Evolutionary conservation across 2,888 invertebrate genomes (phyloP).

Genomic region (Hirtodrosophila alboralis): DNA sequence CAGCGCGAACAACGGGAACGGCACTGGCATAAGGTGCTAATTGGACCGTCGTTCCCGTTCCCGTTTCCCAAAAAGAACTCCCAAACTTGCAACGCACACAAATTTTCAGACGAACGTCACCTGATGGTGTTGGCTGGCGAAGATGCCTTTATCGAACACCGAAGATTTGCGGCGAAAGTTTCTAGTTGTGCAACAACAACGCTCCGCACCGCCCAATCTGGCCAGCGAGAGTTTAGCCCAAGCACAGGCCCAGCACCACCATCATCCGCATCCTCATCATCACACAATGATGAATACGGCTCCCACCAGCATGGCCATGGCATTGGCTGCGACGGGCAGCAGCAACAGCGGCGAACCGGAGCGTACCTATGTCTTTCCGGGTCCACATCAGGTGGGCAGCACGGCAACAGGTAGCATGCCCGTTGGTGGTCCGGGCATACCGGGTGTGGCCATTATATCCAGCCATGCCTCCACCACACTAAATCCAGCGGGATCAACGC

Average conservation of each 20-base stretch:
- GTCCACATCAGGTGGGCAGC: constrained; percentile 59
- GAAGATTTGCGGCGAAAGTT: constrained; percentile 84
- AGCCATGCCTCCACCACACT: constrained; percentile 43
- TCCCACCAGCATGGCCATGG: constrained; percentile 5
- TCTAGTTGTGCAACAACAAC: constrained; percentile 81
- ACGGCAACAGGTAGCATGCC: constrained; percentile 66
- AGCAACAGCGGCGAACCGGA: constrained; percentile 74
- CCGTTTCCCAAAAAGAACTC: constrained; percentile 20
- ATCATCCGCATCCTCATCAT: constrained; percentile 17
- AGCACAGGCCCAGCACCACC: constrained; percentile 23
- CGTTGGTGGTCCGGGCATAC: constrained; percentile 64
- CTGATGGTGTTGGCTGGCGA: constrained; percentile 82
- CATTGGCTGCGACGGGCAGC: constrained; percentile 14
- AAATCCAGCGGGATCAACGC: constrained; percentile 54
- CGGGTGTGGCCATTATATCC: constrained; percentile 68
- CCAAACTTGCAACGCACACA: constrained; percentile 27
- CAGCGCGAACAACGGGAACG: constrained; percentile 20
- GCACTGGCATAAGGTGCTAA: constrained; percentile 34
- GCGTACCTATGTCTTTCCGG: constrained; percentile 83
- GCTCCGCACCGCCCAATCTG: constrained; percentile 80
- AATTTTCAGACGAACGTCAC: constrained; percentile 35
- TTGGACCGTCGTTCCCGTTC: constrained; percentile 25
- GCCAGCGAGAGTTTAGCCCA: constrained; percentile 39
- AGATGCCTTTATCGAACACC: constrained; percentile 83
- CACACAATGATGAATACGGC: constrained; percentile 41